These are phyloP conservation scores for Danionella cerebrum DNA, from an alignment of 2,113 vertebrate species.

Conservation along the genomic window DNA sequence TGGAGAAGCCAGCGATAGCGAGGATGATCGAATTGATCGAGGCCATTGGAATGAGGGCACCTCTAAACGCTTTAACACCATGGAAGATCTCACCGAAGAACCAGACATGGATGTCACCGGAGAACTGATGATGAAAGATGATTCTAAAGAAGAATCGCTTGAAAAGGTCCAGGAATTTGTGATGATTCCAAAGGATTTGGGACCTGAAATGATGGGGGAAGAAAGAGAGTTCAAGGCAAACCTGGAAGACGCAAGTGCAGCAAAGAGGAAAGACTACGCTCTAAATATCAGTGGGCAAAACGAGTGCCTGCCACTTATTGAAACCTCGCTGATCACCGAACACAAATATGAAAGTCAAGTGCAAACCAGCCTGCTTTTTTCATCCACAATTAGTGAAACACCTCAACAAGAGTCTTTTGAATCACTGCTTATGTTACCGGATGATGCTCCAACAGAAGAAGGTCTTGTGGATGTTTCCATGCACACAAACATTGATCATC, in stretches of 20 bases:
- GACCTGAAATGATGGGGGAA: constrained; percentile 12
- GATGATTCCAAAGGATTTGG: neutral
- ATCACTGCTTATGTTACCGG: neutral
- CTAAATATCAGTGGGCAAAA: constrained; percentile 45
- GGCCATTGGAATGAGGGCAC: constrained; percentile 44
- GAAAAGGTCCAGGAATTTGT: constrained; percentile 9
- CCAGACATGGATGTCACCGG: constrained; percentile 45
- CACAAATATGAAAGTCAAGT: neutral
- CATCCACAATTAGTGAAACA: neutral
- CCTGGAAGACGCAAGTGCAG: constrained; percentile 30
- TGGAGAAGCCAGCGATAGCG: constrained; percentile 56
- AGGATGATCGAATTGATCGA: constrained; percentile 48
- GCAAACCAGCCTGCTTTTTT: neutral
- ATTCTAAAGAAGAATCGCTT: constrained; percentile 3
- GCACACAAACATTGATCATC: constrained; percentile 34
- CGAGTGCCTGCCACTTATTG: constrained; percentile 36
- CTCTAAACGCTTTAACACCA: constrained; percentile 58
- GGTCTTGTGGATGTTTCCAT: constrained; percentile 35
- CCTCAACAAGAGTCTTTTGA: neutral
- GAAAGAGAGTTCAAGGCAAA: constrained; percentile 3
- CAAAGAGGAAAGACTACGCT: constrained; percentile 31
- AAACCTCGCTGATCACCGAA: neutral
- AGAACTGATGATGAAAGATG: constrained; percentile 39
- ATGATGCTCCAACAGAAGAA: constrained; percentile 21
- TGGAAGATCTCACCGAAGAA: constrained; percentile 66